phyloP scores from a whole-genome alignment of 2,797 vertebrate species.

The Hipposideros larvatus region DNA sequence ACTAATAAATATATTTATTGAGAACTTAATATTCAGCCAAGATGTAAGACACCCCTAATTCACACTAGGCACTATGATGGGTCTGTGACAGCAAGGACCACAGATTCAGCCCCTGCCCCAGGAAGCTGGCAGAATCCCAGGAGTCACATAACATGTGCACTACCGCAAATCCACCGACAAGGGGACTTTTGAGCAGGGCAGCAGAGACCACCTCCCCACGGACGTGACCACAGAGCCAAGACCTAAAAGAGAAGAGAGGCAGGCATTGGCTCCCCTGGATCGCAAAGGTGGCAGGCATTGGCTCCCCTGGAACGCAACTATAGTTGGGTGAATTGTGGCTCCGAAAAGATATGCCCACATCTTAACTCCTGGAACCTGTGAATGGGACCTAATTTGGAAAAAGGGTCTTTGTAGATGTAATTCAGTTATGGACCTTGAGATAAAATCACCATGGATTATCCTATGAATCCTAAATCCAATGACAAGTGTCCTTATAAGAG shows the following conservation, averaged over 20 bases:
- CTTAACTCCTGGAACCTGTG: neutral
- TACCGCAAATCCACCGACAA: neutral
- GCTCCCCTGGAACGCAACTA: neutral
- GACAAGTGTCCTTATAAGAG: neutral
- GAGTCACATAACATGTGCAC: neutral
- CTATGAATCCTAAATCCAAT: neutral
- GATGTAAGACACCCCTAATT: neutral
- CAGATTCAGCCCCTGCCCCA: neutral
- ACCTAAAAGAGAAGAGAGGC: neutral
- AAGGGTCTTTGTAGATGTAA: neutral
- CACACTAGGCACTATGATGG: fast-evolving
- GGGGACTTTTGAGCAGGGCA: neutral
- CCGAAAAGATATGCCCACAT: neutral
- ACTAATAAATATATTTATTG: neutral
- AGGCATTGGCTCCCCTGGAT: neutral
- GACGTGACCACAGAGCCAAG: neutral
- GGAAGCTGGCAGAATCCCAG: neutral
- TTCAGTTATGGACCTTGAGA: neutral
- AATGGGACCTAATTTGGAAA: neutral
- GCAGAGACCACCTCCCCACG: neutral
- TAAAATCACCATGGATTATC: neutral
- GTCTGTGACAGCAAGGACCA: fast-evolving
- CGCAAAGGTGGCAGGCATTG: neutral
- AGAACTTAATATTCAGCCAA: neutral
- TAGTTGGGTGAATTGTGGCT: neutral